Conservation (phyloP, 2,888 invertebrate species). For the Chorisops tibialis region DNA sequence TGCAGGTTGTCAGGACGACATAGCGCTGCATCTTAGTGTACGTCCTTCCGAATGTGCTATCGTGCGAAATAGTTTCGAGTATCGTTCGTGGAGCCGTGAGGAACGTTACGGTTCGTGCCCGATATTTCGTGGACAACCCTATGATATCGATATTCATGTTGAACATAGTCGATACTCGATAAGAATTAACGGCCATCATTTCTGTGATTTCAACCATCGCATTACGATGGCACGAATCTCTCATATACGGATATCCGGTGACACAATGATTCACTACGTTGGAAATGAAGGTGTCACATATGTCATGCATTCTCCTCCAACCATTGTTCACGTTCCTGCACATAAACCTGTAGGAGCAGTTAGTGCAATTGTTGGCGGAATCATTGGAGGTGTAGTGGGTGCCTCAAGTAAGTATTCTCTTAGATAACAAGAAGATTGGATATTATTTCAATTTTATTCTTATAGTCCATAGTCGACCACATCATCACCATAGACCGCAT, state of each 20-base stretch:
- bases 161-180: not conserved
- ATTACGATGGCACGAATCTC: slow-evolving; percentile 9
- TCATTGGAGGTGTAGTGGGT: not conserved
- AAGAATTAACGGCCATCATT: slow-evolving; percentile 4
- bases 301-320: not conserved
- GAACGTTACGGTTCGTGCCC: slow-evolving; percentile 5
- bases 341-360: slow-evolving; percentile 3
- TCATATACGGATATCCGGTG: not conserved
- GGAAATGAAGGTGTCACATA: not conserved
- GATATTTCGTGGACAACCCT: not conserved
- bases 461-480: not conserved
- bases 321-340: not conserved
- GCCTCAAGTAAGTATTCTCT: not conserved
- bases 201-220: not conserved
- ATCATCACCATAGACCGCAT: not conserved
- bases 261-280: slow-evolving; percentile 3
- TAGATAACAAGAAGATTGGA: not conserved
- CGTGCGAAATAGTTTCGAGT: slow-evolving; percentile 12
- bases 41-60: slow-evolving; percentile 12
- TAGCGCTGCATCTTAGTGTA: slow-evolving; percentile 8
- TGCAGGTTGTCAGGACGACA: slow-evolving; percentile 9
- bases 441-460: not conserved
- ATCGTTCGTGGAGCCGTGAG: slow-evolving; percentile 1
- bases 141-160: slow-evolving; percentile 4
- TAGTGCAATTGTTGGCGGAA: slow-evolving; percentile 5